Evolutionary conservation across 2,888 invertebrate species (phyloP).

Genomic region (Archaeoteleia sp.): DNA sequence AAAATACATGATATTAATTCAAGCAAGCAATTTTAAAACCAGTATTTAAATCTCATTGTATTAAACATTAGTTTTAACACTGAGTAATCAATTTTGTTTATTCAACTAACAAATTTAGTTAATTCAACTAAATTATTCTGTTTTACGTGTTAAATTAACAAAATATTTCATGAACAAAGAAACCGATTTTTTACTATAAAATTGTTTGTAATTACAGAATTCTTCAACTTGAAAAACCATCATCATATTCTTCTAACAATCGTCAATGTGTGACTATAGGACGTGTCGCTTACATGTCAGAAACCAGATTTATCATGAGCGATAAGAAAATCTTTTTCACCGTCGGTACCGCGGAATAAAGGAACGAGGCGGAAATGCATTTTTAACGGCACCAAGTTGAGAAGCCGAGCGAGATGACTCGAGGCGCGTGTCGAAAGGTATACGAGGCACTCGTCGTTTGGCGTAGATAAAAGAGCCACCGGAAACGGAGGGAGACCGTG

Average conservation of each 20-base stretch:
- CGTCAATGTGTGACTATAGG: background rate
- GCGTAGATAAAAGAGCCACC: constrained; percentile 22
- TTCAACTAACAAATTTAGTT: too few relatives aligned
- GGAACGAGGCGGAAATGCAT: constrained; percentile 6
- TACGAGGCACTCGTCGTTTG: background rate
- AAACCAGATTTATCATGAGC: constrained; percentile 16
- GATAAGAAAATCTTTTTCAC: constrained; percentile 6
- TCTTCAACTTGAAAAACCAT: background rate
- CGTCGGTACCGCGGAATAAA: constrained; percentile 5
- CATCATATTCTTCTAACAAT: constrained; percentile 3
- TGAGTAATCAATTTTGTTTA: too few relatives aligned
- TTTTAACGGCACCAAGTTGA: constrained; percentile 1
- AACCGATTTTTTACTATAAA: too few relatives aligned
- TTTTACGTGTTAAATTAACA: too few relatives aligned
- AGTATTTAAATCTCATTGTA: too few relatives aligned
- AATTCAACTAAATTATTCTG: too few relatives aligned
- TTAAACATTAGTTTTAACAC: too few relatives aligned
- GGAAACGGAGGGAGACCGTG: constrained; percentile 5
- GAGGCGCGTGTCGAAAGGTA: constrained; percentile 29
- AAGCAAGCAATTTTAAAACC: too few relatives aligned
- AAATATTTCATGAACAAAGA: too few relatives aligned
- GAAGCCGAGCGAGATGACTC: constrained; percentile 6
- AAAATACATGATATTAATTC: too few relatives aligned
- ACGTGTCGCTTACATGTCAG: constrained; percentile 3
- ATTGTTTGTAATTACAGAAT: too few relatives aligned